phyloP scores from a whole-genome alignment of 2,113 vertebrate genomes.

The Thryonomys swinderianus region DNA sequence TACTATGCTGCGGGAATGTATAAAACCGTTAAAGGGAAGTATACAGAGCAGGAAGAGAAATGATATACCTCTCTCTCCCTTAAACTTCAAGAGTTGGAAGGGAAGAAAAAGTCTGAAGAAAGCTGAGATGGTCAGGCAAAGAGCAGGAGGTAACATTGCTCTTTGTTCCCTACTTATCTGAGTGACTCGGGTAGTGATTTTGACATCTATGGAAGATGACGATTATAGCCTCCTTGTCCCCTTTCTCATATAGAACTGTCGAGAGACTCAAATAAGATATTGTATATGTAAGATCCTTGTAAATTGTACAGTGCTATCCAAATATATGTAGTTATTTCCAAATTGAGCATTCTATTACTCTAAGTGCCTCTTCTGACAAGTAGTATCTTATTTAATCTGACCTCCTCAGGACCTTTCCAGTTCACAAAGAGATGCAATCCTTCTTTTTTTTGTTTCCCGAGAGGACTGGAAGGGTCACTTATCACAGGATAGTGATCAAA shows the following conservation, averaged over 20 bases:
- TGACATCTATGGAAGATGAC: constrained; percentile 18
- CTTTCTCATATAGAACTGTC: neutral
- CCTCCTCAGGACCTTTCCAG: constrained; percentile 23
- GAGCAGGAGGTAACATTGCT: neutral
- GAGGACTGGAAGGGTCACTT: neutral
- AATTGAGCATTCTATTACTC: constrained; percentile 31
- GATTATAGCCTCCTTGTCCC: neutral
- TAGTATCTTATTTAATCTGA: constrained; percentile 68
- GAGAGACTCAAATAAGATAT: constrained; percentile 48
- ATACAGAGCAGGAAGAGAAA: constrained; percentile 18
- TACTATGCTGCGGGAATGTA: neutral
- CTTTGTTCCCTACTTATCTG: constrained; percentile 46
- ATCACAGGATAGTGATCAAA: neutral
- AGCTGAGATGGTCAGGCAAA: neutral
- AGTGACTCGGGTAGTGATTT: constrained; percentile 17
- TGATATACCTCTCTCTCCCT: neutral
- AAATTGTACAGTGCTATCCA: neutral
- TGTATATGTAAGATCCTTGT: constrained; percentile 47
- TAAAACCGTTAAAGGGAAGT: constrained; percentile 57
- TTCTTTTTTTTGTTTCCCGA: constrained; percentile 53
- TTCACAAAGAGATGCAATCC: constrained; percentile 8
- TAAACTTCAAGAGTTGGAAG: constrained; percentile 24
- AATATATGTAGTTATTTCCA: constrained; percentile 62
- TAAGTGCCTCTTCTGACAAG: constrained; percentile 60
- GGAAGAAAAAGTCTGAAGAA: constrained; percentile 46